Evolutionary conservation across 1,140 invertebrate genomes (phyloP).

Genomic region (Zaprionus davidi): DNA sequence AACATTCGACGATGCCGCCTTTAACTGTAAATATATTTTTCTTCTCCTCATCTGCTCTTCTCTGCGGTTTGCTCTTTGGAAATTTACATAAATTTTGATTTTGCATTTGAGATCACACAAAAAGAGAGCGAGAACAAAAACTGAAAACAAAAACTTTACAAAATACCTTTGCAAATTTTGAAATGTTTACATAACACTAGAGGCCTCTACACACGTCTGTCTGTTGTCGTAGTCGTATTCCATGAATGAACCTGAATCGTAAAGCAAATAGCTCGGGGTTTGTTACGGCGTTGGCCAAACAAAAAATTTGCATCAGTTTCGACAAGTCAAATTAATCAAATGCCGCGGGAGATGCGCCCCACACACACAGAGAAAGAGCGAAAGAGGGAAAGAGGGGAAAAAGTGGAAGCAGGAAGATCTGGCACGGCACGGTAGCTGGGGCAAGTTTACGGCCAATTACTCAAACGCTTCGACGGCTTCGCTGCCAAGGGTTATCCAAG

Average conservation of each 20-base stretch:
- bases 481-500: conserved; percentile 32
- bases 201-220: conserved; percentile 14
- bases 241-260: conserved; percentile 73
- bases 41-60: conserved; percentile 24
- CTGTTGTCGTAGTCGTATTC: conserved; percentile 16
- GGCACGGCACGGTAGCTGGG: conserved; percentile 41
- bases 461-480: conserved; percentile 34
- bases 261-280: conserved; percentile 66
- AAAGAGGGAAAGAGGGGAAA: neutral
- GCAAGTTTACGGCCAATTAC: conserved; percentile 71
- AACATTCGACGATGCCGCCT: conserved; percentile 66
- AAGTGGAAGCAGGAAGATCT: neutral
- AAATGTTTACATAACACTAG: conserved; percentile 80
- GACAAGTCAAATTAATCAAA: conserved; percentile 71
- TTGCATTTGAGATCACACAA: conserved; percentile 50
- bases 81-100: conserved; percentile 77
- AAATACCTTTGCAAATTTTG: conserved; percentile 59
- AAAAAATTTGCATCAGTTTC: conserved; percentile 71
- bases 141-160: conserved; percentile 15
- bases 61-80: conserved; percentile 48
- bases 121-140: conserved; percentile 2
- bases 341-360: conserved; percentile 30
- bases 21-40: conserved; percentile 78
- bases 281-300: conserved; percentile 35
- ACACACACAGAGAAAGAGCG: neutral